Conservation (phyloP, 2,113 vertebrate genomes). For the Tenrec ecaudatus region DNA sequence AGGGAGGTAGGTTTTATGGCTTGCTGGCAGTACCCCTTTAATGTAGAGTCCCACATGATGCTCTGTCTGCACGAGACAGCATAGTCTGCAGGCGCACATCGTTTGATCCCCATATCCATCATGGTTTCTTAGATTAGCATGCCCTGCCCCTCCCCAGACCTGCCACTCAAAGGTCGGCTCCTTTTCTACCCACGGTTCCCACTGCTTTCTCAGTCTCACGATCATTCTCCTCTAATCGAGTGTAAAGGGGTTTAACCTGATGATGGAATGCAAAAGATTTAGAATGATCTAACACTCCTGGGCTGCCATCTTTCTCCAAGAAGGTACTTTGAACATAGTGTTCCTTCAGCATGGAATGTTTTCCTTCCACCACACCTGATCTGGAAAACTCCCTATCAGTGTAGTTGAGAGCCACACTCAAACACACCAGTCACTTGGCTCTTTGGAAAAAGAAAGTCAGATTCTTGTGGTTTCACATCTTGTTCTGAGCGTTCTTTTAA, state of each 20-base stretch:
- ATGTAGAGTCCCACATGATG: no score
- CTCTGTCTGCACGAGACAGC: no score
- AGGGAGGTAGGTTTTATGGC: background rate
- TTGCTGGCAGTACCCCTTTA: background rate
- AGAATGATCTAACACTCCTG: background rate
- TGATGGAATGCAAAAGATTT: background rate
- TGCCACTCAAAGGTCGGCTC: rapidly evolving
- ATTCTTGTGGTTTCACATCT: background rate
- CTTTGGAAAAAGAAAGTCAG: background rate
- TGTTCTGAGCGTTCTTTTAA: background rate
- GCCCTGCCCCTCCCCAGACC: background rate
- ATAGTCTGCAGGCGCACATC: rapidly evolving
- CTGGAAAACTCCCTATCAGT: background rate
- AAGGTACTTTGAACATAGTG: background rate
- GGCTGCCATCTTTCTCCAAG: background rate
- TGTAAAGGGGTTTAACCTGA: background rate
- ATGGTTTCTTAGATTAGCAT: rapidly evolving
- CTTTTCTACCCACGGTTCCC: rapidly evolving
- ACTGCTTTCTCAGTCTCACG: background rate
- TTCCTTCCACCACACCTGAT: background rate
- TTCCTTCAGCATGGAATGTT: slow-evolving; percentile 13
- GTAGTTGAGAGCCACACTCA: background rate
- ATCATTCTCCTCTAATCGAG: rapidly evolving
- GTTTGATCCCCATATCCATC: rapidly evolving
- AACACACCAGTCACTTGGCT: background rate